Base-by-base conservation (phyloP, 2,888 invertebrate species). In the Auanema freiburgensis region DNA sequence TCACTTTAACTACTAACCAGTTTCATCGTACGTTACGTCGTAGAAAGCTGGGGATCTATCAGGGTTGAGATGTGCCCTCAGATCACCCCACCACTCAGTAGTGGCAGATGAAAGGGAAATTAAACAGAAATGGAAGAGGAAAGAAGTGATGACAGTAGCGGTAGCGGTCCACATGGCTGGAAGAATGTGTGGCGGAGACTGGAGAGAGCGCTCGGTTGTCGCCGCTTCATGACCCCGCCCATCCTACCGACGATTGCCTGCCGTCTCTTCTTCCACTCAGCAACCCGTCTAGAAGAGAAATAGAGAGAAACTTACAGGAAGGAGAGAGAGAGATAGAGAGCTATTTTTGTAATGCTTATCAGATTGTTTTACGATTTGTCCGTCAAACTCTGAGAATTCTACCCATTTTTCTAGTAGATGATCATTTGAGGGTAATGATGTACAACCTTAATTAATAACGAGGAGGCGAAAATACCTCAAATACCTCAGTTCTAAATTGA, bases 21-120 rank as follows among this genome's bases (percentile, higher is more conserved):
- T 69, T 54, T 83, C 83, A 65, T 83, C 83, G 66, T 83, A 81
- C 16, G 76, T 76, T 43, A 83, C 77, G 66, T 82, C 83, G 65
- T 83, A 81, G 63, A 83, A 82, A 16, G 79, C 78, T 0, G 77
- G 77, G 4, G 66, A 65, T 57, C 72, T 66, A 6, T 76, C 67
- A 21, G 82, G 82, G 66, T 83, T 79, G 43, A 81, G 63, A 63
- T 81, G 78, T 12, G 82, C 82, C n/a, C 82, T 59, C 8, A 78
- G 68, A 59, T 82, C 82, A 25, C 82, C 82, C 73, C 80, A 82
- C 82, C 82, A 82, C 63, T 82, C 82, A 14, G 82, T 82, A 33
- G 82, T 82, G 16, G 76, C 67, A 50, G 24, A 14, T 14, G 59
- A 52, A 33, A 62, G 49, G 16, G 56, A 23, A 21, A 62, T 44